phyloP scores from a whole-genome alignment of 2,797 vertebrate species.

The Threskiornis aethiopicus region DNA sequence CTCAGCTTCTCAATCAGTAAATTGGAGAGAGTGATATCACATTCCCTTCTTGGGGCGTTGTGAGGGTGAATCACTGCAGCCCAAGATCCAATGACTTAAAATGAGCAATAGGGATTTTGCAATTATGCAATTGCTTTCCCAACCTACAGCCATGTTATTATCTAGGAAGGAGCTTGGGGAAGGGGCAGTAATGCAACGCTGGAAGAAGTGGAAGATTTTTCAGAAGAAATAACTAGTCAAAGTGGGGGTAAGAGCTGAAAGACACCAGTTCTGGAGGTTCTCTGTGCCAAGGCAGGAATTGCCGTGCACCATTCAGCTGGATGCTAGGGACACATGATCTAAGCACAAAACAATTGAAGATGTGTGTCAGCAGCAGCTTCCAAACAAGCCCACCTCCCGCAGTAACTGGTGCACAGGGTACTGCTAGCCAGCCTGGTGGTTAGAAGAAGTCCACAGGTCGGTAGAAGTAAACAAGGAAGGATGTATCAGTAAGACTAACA shows the following conservation, averaged over 20 bases:
- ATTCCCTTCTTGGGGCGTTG: conserved; percentile 10
- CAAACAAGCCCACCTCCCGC: neutral
- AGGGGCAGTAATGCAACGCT: neutral
- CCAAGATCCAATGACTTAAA: neutral
- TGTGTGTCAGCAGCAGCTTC: neutral
- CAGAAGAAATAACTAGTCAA: neutral
- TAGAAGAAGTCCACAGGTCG: accelerated
- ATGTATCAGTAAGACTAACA: neutral
- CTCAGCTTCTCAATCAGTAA: neutral
- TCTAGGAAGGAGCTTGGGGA: neutral
- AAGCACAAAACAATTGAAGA: neutral
- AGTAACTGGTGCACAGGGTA: neutral
- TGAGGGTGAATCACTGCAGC: conserved; percentile 24
- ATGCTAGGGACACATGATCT: neutral
- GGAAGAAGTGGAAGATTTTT: neutral
- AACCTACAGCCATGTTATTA: neutral
- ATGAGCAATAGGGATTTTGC: neutral
- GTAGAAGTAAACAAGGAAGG: neutral
- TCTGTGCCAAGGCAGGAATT: neutral
- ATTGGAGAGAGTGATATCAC: neutral
- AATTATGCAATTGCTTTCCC: conserved; percentile 25
- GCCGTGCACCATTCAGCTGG: neutral
- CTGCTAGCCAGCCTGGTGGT: neutral
- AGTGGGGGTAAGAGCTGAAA: neutral
- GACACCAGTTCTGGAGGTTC: neutral